phyloP scores from a whole-genome alignment of 1,140 invertebrate species.

The Dysdera silvatica region DNA sequence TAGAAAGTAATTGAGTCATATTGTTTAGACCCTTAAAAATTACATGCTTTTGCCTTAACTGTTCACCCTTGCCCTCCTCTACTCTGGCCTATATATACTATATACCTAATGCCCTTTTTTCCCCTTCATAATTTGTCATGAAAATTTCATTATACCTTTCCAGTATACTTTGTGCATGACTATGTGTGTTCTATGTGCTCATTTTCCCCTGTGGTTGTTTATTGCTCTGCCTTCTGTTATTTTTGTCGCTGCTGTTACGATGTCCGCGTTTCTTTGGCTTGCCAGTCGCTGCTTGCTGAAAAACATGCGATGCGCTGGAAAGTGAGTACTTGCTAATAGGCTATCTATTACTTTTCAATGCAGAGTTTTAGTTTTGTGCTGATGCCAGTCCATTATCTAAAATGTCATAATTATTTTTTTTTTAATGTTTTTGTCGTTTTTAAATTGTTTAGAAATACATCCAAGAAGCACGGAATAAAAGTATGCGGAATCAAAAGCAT shows the following conservation, averaged over 20 bases:
- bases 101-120: not conserved
- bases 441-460: conserved; percentile 41
- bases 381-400: no score
- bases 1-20: no score
- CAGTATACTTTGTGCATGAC: not conserved
- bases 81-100: not conserved
- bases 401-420: not conserved
- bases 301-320: conserved; percentile 25
- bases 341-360: no score
- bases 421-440: conserved; percentile 4
- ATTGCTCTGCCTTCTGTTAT: not conserved
- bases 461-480: conserved; percentile 42
- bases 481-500: conserved; percentile 40
- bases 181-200: not conserved
- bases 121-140: not conserved
- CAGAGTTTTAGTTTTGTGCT: no score
- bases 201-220: not conserved
- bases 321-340: conserved; percentile 19
- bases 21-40: no score
- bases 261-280: conserved; percentile 16
- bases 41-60: no score
- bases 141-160: not conserved
- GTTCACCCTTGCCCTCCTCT: not conserved
- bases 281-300: conserved; percentile 24
- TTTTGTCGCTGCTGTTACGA: conserved; percentile 6